Base-by-base conservation (phyloP, 2,888 invertebrate genomes). In the Octodonta nipae region DNA sequence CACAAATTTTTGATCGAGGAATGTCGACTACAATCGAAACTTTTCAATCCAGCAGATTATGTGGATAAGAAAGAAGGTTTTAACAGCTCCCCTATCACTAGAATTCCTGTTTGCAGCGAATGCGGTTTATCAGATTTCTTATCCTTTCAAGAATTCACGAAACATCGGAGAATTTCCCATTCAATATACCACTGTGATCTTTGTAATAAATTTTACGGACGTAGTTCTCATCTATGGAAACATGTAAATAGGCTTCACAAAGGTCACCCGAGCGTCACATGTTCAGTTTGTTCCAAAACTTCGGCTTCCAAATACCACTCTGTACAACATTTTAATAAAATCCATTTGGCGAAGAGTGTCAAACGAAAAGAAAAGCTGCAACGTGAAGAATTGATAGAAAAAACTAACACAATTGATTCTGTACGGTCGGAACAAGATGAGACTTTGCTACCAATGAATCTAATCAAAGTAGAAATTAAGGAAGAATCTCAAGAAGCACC, bases 211-310 rank as follows among this genome's bases (percentile, higher is more conserved):
- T 71, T 66, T 42, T 73, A 73, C 42, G 71, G 71, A 0, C 55
- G 71, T 7, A 71, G 70, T 13, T 71, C 71, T 6, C 72, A 72
- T 43, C 46, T 73, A 7, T 72, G 72, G 72, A 73, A 73, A 45
- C 73, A 73, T 45, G 72, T 72, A 2, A 71, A 71, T 44, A 58
- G 71, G 25, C 61, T 70, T 7, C 72, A 72, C 46, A 61, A 61
- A 46, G 68, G 69, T 8, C 70, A 73, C 47, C 66, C 66, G n/a
- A 68, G 68, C 35, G 65, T 73, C 4, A 72, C 72, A 0, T 73
- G 73, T 44, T 65, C 66, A 24, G 56, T 68, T 26, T 73, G 73
- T 43, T 56, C 65, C 38, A 70, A 71, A 45, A 71, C 71, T 1
- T 70, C 70, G 30, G 71, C 71, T 0, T 70, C 70, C 2, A 68